Evolutionary conservation across 1,140 invertebrate genomes (phyloP).

Genomic region (Pissodes strobi): DNA sequence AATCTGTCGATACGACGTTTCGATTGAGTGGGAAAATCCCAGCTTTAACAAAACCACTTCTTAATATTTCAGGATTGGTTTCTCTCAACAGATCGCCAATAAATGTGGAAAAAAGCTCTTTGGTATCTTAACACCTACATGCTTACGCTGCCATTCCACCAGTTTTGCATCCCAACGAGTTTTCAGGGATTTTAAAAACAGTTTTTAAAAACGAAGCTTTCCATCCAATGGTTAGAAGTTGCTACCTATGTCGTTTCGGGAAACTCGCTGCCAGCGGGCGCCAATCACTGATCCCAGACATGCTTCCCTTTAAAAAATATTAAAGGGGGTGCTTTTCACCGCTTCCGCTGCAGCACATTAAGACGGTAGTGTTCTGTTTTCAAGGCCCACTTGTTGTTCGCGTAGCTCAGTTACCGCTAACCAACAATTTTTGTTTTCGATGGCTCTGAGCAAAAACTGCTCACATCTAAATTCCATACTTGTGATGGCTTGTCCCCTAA

Average conservation of each 20-base stretch:
- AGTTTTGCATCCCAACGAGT: background rate
- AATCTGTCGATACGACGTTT: background rate
- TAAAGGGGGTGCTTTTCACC: conserved; percentile 52
- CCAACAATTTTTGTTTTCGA: conserved; percentile 50
- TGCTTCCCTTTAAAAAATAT: conserved; percentile 50
- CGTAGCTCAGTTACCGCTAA: conserved; percentile 36
- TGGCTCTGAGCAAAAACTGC: conserved; percentile 46
- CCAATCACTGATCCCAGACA: conserved; percentile 42
- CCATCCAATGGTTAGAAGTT: conserved; percentile 51
- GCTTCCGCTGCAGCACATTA: conserved; percentile 47
- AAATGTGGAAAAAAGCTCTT: too few relatives aligned
- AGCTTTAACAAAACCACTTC: background rate
- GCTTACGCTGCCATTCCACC: background rate
- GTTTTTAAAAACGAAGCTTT: conserved; percentile 36
- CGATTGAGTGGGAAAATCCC: background rate
- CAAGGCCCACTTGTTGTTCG: conserved; percentile 46
- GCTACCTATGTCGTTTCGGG: conserved; percentile 47
- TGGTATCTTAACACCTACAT: background rate
- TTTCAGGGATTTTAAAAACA: conserved; percentile 46
- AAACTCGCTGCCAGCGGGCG: conserved; percentile 27
- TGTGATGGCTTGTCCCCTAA: conserved; percentile 37
- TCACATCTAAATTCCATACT: conserved; percentile 53
- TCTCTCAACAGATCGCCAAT: too few relatives aligned
- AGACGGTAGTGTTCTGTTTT: conserved; percentile 52
- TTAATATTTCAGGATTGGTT: too few relatives aligned